Base-by-base conservation (phyloP, 2,888 invertebrate species). In the Agrotis clavis region DNA sequence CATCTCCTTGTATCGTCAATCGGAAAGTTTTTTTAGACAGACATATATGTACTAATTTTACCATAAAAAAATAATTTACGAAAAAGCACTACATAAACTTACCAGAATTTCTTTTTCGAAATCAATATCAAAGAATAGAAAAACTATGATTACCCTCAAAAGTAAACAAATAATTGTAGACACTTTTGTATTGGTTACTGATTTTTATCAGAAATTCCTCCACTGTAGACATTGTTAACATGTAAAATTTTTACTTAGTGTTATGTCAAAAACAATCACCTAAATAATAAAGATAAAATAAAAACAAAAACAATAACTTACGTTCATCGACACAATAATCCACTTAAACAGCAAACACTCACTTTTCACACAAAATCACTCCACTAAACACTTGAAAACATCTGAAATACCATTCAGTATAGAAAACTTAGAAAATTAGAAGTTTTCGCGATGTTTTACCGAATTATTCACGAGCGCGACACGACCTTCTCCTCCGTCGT, bases 401-500 rank as follows among this genome's bases (percentile, higher is more conserved):
- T 77, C 41, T 64, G 67, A 63, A 66, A 53, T 62, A 61, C 18
- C 25, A n/a, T n/a, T 51, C 1, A 60, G 48, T 41, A 47, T 19
- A 11, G 19, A 66, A 14, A 59, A 67, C 47, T 30, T 41, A 35
- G 47, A 19, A 25, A 48, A 65, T 47, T 30, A 50, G 18, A 84
- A 85, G 74, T 86, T 86, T 78, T 64, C 81, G 73, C 86, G 86
- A 86, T 86, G 77, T 84, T 74, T 66, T 64, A 61, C 47, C 47
- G n/a, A 60, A n/a, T 50, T 54, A 41, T 53, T 41, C 41, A 47
- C 67, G 53, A 35, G 60, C 76, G 60, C 59, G 60, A 53, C 68
- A 48, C 86, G 74, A 61, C 85, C 71, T 66, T 53, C 25, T 54
- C 1, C 72, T 7, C 19, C 65, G 50, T 30, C 30, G 19, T 45